Base-by-base conservation (phyloP, 2,888 invertebrate genomes). In the Macrophya alboannulata region DNA sequence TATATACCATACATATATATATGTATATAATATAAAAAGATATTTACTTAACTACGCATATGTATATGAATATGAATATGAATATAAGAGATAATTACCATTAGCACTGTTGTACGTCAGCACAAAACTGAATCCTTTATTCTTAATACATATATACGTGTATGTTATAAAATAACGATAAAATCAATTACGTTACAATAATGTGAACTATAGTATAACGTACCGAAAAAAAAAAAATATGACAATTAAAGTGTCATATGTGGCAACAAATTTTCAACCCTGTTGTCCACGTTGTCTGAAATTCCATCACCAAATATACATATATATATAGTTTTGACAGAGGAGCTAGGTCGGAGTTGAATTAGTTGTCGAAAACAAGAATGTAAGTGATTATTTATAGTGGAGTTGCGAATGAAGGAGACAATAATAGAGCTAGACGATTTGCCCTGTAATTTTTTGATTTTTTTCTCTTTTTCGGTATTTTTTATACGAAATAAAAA, bases 381-480 rank as follows among this genome's bases (percentile, higher is more conserved):
- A 77, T 43, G 43, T 62, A 25, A 55, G 81, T 62, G 62, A 45
- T 21, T 59, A 62, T 37, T 37, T 21, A 15, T 77, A 74, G 65
- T 68, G 68, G 31, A 31, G 68, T 83, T 83, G 68, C 87, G 87
- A 91, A 88, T 89, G 90, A 90, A 90, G 91, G 89, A 89, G 90
- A 92, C 92, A 92, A 92, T 92, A 92, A 92, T 92, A 91, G 89
- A 89, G 90, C 89, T 87, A 89, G 89, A 89, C 88, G 88, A 89
- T 89, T 90, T 89, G 89, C 90, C 88, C 89, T 88, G 88, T 88
- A 89, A 88, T 86, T 68, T 45, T 15, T 65, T 86, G 86, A 3
- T 15, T 15, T 48, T 15, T 31, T 31, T 31, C n/a, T n/a, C n/a
- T n/a, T n/a, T n/a, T n/a, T n/a, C n/a, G n/a, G n/a, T n/a, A n/a